Percentiles rank a stretch among this genome's conserved stretches.
Conservation (phyloP, 2,888 invertebrate species). For the Schizaphis graminum region DNA sequence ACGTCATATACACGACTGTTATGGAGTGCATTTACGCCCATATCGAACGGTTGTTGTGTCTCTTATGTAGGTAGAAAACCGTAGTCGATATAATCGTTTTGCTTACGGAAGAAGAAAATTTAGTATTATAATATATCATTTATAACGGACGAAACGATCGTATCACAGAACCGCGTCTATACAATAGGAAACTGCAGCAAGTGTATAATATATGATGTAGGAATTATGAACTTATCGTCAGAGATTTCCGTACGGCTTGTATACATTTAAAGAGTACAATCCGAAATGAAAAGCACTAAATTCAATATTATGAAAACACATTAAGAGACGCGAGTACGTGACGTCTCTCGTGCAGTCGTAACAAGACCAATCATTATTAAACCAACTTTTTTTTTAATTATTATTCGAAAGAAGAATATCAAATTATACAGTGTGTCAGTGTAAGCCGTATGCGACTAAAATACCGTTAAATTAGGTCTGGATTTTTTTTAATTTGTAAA, state of each 20-base stretch:
- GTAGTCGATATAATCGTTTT: neutral
- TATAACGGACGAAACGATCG: neutral
- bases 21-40: neutral
- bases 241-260: neutral
- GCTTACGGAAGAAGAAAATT: neutral
- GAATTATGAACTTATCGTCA: neutral
- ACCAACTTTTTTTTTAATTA: neutral
- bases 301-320: neutral
- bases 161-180: neutral
- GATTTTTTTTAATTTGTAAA: no score
- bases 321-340: neutral
- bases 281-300: neutral
- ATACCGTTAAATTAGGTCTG: no score
- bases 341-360: neutral
- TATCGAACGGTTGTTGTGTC: neutral
- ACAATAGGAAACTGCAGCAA: neutral
- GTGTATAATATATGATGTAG: no score
- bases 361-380: neutral
- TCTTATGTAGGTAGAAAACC: neutral
- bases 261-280: neutral
- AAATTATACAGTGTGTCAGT: neutral
- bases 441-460: no score
- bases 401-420: neutral
- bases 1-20: neutral
- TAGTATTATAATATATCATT: neutral